Evolutionary conservation across 1,140 invertebrate genomes (phyloP).

Genomic region (Drosophila melanica): DNA sequence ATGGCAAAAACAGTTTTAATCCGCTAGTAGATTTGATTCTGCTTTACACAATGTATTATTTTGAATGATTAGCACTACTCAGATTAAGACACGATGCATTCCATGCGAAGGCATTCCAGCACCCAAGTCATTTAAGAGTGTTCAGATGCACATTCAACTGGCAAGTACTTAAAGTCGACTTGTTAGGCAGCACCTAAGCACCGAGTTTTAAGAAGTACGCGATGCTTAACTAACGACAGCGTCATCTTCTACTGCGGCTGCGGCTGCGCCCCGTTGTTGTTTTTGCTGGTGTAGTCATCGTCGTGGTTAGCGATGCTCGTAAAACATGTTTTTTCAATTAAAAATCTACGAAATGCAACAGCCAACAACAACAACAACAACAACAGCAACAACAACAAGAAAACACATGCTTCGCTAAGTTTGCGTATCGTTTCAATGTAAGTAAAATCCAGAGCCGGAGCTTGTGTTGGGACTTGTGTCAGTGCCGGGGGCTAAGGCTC

Average conservation of each 20-base stretch:
- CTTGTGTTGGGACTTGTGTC: constrained; percentile 6
- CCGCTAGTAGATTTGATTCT: constrained; percentile 4
- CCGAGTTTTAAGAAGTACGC: constrained; percentile 58
- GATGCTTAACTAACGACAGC: constrained; percentile 73
- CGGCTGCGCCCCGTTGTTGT: constrained; percentile 66
- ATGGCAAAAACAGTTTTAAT: constrained; percentile 1
- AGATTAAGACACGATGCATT: constrained; percentile 44
- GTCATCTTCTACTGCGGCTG: constrained; percentile 64
- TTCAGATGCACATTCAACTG: constrained; percentile 35
- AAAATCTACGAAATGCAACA: constrained; percentile 80
- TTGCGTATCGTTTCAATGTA: constrained; percentile 42
- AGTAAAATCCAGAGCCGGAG: constrained; percentile 23
- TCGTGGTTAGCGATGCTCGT: constrained; percentile 76
- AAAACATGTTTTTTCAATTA: constrained; percentile 83
- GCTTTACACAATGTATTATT: constrained; percentile 23
- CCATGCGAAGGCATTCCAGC: constrained; percentile 28
- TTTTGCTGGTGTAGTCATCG: constrained; percentile 53
- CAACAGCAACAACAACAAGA: constrained; percentile 12
- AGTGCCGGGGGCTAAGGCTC: constrained; percentile 39
- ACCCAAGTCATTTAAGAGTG: constrained; percentile 20
- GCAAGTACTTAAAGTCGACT: constrained; percentile 33
- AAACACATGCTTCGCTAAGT: constrained; percentile 26
- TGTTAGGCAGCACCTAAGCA: constrained; percentile 23
- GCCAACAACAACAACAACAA: constrained; percentile 37
- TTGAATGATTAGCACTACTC: constrained; percentile 16